These are phyloP conservation scores for Chaetura pelagica DNA, from an alignment of 2,113 vertebrate genomes.

Conservation along the genomic window DNA sequence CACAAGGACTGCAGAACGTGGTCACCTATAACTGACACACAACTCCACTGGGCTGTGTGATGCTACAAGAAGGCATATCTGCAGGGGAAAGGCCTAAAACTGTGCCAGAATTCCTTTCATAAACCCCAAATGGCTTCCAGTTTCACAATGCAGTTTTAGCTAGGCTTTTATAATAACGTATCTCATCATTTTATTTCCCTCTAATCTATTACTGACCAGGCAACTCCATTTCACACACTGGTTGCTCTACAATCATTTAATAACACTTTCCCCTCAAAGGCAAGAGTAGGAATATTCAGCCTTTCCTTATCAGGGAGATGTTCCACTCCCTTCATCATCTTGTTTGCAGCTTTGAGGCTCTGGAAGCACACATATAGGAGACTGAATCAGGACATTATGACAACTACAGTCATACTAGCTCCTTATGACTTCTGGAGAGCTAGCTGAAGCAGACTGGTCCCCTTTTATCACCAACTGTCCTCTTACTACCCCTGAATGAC, in stretches of 20 bases:
- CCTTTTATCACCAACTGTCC: background rate
- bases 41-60: background rate
- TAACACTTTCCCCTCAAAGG: rapidly evolving
- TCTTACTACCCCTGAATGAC: background rate
- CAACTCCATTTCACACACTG: background rate
- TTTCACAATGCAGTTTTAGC: background rate
- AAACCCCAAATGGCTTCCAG: background rate
- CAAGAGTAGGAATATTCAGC: background rate
- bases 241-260: background rate
- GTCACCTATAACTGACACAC: background rate
- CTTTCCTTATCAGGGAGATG: too few relatives aligned
- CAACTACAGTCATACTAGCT: background rate
- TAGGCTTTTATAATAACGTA: background rate
- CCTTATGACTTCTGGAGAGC: background rate
- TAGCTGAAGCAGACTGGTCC: background rate
- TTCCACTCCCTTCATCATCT: too few relatives aligned
- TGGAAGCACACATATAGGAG: rapidly evolving
- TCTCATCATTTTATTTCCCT: background rate
- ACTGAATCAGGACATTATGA: rapidly evolving
- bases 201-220: background rate
- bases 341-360: rapidly evolving
- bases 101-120: background rate
- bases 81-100: background rate
- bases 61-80: background rate
- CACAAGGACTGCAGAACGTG: background rate